Percentiles rank a stretch among this genome's conserved stretches.
phyloP scores from a whole-genome alignment of 2,113 vertebrate species.

The Perca flavescens region DNA sequence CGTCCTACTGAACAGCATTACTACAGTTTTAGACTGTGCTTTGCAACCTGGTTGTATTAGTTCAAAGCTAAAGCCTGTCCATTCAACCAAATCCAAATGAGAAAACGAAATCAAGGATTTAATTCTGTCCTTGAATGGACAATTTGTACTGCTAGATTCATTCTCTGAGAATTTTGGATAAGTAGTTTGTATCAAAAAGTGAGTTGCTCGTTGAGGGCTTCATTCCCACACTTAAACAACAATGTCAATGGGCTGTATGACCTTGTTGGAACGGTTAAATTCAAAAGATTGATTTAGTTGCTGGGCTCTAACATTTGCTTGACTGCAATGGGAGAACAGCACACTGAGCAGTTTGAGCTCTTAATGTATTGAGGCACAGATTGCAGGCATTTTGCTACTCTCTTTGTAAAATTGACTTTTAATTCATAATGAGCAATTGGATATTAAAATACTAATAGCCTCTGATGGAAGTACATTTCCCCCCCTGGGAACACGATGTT shows the following conservation, averaged over 20 bases:
- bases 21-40: background rate
- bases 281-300: background rate
- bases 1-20: background rate
- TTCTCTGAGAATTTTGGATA: background rate
- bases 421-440: slow-evolving; percentile 68
- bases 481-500: slow-evolving; percentile 32
- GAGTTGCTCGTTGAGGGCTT: background rate
- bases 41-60: background rate
- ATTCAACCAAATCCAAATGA: background rate
- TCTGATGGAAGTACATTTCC: slow-evolving; percentile 69
- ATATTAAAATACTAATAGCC: slow-evolving; percentile 68
- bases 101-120: slow-evolving; percentile 2
- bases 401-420: slow-evolving; percentile 70
- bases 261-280: slow-evolving; percentile 15
- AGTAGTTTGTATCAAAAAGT: background rate
- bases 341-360: slow-evolving; percentile 15
- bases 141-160: background rate
- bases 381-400: slow-evolving; percentile 44
- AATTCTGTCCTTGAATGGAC: slow-evolving; percentile 5
- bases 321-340: slow-evolving; percentile 5
- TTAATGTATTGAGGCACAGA: slow-evolving; percentile 40
- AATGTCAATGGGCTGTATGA: background rate
- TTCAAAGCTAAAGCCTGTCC: background rate
- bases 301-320: background rate
- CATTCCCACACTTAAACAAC: slow-evolving; percentile 28